Base-by-base conservation (phyloP, 2,797 vertebrate genomes). In the Ficedula albicollis region DNA sequence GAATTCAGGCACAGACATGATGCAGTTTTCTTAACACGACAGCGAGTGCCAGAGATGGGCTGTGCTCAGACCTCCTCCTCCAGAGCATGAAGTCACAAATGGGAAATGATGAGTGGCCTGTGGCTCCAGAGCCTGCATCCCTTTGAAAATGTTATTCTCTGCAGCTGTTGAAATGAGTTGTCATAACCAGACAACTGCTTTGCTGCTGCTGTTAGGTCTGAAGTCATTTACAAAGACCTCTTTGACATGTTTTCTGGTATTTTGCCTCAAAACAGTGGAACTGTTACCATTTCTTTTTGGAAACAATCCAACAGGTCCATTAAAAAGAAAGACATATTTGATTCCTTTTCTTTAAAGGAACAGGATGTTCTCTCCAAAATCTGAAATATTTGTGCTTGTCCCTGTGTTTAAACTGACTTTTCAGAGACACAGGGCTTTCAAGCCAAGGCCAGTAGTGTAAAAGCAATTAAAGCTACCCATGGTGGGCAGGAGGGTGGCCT, bases 201-300 rank as follows among this genome's bases (percentile, higher is more conserved):
- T 86, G 55, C 76, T 91, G 2, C 78, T 83, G 88, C 83, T 90
- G 5, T 41, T 81, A 60, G 66, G 34, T 68, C 80, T 62, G 66
- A 68, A 92, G 70, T 81, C 3, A 67, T 69, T 93, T 85, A 70
- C 79, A 70, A 81, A 90, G 88, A 66, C 25, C 75, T 76, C 59
- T 49, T 93, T 74, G 92, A 93, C 83, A 48, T 84, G 16, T 93
- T 94, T 95, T 91, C 73, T 95, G 70, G 25, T 93, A 22, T 92
- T 94, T 93, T 96, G 74, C 87, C 83, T 97, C 83, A 84, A 93
- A 95, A 86, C 66, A 88, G 70, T 70, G 74, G 48, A 69, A 15
- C 48, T 55, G 52, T 68, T 94, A 88, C 44, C 15, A 19, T 86
- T 94, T 59, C 32, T 63, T 67, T 87, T 64, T 96, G 83, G 91